Conservation (phyloP, 2,113 vertebrate species). For the Cheirogaleus medius region DNA sequence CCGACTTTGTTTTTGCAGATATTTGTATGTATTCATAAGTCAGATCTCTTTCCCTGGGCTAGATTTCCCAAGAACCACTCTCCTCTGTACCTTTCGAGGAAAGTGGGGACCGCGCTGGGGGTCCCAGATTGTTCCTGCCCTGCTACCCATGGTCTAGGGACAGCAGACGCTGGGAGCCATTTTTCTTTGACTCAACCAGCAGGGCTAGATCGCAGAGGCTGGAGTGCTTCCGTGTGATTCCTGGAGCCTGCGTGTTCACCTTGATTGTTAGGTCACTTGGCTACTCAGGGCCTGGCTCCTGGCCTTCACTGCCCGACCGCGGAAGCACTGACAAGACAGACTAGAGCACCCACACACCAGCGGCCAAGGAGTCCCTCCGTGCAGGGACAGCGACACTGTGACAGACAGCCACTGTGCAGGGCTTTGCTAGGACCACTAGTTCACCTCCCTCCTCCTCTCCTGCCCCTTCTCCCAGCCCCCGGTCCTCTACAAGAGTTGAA, state of each 20-base stretch:
- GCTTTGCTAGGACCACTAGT: too few relatives aligned
- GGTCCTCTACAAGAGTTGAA: neutral
- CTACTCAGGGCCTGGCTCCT: neutral
- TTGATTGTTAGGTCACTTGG: neutral
- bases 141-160: accelerated
- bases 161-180: neutral
- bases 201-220: neutral
- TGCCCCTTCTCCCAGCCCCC: neutral
- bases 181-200: neutral
- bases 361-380: neutral
- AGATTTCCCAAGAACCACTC: neutral
- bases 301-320: neutral
- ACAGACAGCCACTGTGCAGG: neutral
- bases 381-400: accelerated
- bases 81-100: neutral
- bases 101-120: neutral
- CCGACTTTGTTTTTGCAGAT: neutral
- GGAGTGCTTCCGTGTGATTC: neutral
- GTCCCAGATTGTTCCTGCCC: accelerated
- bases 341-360: neutral
- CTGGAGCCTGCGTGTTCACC: neutral
- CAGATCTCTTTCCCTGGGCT: neutral
- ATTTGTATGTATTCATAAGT: neutral
- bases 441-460: neutral
- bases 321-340: neutral